A percentile compares a stretch with the other conserved stretches of the same genome.
Evolutionary conservation across 2,888 invertebrate genomes (phyloP).

Genomic region (Mantis religiosa): DNA sequence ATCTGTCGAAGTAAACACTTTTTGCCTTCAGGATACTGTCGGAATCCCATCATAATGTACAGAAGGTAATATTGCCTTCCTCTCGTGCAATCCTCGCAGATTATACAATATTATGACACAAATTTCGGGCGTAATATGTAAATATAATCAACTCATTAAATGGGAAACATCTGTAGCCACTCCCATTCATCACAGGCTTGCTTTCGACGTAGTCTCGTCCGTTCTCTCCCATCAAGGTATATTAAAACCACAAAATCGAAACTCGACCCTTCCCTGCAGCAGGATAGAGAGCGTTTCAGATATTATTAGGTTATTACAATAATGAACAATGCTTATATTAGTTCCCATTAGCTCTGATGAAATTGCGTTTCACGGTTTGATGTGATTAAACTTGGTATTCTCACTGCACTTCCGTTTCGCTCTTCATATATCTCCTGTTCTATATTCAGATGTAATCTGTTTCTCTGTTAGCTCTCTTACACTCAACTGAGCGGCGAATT

Average conservation of each 20-base stretch:
- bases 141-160: not conserved
- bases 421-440: not conserved
- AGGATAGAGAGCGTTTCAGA: not conserved
- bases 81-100: not conserved
- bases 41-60: not conserved
- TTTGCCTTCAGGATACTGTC: no score
- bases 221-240: not conserved
- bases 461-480: not conserved
- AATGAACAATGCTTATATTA: slow-evolving; percentile 4
- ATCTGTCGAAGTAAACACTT: no score
- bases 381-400: not conserved
- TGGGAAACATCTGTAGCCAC: not conserved
- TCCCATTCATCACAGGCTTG: not conserved
- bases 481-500: not conserved
- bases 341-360: not conserved
- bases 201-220: not conserved
- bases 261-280: not conserved
- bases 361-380: slow-evolving; percentile 5
- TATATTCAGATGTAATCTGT: not conserved
- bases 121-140: not conserved
- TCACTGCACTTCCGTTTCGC: not conserved
- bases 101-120: not conserved
- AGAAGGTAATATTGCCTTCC: not conserved
- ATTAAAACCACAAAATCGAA: not conserved
- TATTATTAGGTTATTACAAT: slow-evolving; percentile 4